A percentile compares a stretch with the other conserved stretches of the same genome.
These are phyloP conservation scores for Scomber colias DNA, from an alignment of 2,113 vertebrate species.

Conservation along the genomic window DNA sequence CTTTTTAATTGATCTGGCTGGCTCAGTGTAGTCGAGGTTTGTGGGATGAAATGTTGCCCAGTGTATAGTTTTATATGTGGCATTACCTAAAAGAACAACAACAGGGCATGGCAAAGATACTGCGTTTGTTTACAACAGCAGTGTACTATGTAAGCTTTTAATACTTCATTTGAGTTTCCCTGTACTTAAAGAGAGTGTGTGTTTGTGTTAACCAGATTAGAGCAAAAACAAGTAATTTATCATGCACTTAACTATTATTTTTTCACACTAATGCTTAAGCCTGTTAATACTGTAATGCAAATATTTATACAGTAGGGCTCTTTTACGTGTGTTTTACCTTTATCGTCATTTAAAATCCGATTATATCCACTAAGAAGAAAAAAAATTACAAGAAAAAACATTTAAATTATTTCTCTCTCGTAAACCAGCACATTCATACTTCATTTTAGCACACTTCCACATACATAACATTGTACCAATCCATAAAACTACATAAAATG, in stretches of 20 bases:
- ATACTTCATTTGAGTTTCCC: no score
- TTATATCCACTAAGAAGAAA: no score
- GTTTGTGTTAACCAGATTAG: no score
- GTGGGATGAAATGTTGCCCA: not conserved
- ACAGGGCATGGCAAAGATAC: not conserved
- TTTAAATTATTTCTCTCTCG: not conserved
- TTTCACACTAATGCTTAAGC: no score
- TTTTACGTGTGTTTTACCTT: no score
- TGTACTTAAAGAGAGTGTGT: no score
- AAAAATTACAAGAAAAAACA: no score
- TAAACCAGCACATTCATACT: not conserved
- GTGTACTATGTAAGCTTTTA: not conserved
- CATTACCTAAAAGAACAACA: conserved; percentile 24
- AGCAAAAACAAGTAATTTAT: no score
- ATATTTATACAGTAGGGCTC: no score
- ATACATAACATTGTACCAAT: not conserved
- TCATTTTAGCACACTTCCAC: not conserved
- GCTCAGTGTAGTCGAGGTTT: conserved; percentile 5
- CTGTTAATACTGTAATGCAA: no score
- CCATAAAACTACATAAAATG: not conserved
- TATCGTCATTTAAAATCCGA: no score
- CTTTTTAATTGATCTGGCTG: conserved; percentile 41
- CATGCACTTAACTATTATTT: no score
- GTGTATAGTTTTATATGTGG: conserved; percentile 4
- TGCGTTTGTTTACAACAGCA: not conserved